These are phyloP conservation scores for Echinops telfairi DNA, from an alignment of 2,113 vertebrate genomes.

Conservation along the genomic window DNA sequence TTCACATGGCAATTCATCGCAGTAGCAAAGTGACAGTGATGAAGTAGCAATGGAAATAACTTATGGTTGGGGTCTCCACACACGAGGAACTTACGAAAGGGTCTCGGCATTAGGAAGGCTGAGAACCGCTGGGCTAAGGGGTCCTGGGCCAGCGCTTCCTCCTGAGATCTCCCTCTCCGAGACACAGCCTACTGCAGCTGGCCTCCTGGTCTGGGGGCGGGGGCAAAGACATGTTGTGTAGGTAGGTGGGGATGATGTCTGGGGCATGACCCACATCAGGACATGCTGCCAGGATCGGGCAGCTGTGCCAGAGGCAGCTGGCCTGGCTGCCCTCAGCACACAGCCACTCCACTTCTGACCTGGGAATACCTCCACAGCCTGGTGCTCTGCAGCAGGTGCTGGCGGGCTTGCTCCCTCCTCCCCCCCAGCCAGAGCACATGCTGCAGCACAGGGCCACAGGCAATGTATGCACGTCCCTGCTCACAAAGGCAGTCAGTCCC, in stretches of 20 bases:
- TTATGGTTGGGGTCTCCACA: no score
- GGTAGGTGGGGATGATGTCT: conserved; percentile 2
- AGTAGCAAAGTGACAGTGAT: no score
- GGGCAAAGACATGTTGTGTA: neutral
- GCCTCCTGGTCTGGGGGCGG: neutral
- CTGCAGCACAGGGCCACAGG: conserved; percentile 54
- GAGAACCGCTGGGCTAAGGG: neutral
- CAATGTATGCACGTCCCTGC: conserved; percentile 43
- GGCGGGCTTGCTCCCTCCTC: neutral
- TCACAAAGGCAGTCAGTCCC: conserved; percentile 32
- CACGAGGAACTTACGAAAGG: no score
- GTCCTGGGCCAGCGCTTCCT: conserved; percentile 8
- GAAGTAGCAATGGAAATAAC: no score
- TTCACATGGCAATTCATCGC: no score
- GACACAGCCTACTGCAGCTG: neutral
- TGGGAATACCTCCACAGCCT: neutral
- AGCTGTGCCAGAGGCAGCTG: neutral
- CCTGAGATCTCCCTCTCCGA: neutral
- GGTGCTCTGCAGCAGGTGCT: neutral
- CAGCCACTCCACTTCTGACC: conserved; percentile 11
- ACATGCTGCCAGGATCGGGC: neutral
- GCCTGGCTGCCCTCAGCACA: neutral
- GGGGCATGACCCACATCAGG: neutral
- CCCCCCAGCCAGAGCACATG: neutral
- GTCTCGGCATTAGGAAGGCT: no score